These are phyloP conservation scores for Oscheius sp. DNA, from an alignment of 2,888 invertebrate genomes.

Conservation along the genomic window DNA sequence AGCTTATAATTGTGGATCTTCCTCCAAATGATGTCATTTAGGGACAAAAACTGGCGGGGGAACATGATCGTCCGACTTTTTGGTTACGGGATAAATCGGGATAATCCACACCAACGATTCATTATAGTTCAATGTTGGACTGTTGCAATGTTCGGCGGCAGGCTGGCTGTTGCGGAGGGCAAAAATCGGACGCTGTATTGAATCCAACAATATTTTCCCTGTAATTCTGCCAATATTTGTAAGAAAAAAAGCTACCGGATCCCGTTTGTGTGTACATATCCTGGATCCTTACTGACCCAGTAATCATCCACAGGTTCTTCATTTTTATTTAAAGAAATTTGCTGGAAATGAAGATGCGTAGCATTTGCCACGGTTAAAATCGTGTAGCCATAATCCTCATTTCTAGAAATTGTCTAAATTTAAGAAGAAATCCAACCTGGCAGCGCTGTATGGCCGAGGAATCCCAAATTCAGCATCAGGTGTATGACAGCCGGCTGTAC, in stretches of 20 bases:
- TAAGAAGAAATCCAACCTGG: constrained; percentile 30
- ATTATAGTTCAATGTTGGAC: constrained; percentile 46
- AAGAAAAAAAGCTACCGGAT: constrained; percentile 26
- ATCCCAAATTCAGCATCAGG: constrained; percentile 49
- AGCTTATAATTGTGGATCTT: too few species aligned
- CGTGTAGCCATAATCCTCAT: constrained; percentile 89
- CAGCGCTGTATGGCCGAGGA: constrained; percentile 57
- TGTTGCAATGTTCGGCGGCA: constrained; percentile 43
- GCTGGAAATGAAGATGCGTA: constrained; percentile 88
- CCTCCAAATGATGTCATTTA: too few species aligned
- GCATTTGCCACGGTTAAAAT: constrained; percentile 81
- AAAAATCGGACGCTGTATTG: constrained; percentile 34
- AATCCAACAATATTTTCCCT: too few species aligned
- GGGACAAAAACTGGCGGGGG: too few species aligned
- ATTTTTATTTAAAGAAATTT: constrained; percentile 78
- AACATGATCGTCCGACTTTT: too few species aligned
- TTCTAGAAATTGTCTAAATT: constrained; percentile 37
- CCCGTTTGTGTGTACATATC: constrained; percentile 35
- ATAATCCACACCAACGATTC: not conserved
- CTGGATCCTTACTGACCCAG: constrained; percentile 64
- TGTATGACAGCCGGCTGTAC: constrained; percentile 79
- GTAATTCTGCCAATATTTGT: too few species aligned
- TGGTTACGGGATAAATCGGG: too few species aligned
- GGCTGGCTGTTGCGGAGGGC: constrained; percentile 44
- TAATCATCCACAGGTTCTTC: constrained; percentile 74